Evolutionary conservation across 2,113 vertebrate species (phyloP).

Genomic region (Cercopithecus mona): DNA sequence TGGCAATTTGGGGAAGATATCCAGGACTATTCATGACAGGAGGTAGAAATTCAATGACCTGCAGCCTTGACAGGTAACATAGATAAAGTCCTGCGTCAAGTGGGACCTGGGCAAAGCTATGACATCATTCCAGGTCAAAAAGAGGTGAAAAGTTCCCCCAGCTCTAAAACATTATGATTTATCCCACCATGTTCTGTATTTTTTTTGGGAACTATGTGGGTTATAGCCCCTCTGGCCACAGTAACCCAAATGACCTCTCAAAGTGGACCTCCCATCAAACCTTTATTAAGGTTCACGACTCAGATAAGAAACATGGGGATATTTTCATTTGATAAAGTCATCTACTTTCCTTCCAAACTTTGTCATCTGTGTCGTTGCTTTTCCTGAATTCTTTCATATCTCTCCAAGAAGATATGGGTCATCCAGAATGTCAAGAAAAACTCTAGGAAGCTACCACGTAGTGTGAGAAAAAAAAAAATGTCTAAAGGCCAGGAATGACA

Average conservation of each 20-base stretch:
- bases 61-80: rapidly evolving
- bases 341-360: neutral
- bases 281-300: rapidly evolving
- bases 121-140: neutral
- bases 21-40: neutral
- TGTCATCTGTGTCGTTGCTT: neutral
- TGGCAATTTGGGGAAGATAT: too few species aligned
- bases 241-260: neutral
- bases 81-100: rapidly evolving
- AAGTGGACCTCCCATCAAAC: neutral
- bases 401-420: neutral
- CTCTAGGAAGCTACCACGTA: rapidly evolving
- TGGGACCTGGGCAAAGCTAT: neutral
- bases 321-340: neutral
- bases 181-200: rapidly evolving
- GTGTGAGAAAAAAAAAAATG: neutral
- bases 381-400: neutral
- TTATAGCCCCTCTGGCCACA: too few species aligned
- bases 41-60: neutral
- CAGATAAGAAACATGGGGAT: rapidly evolving
- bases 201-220: neutral
- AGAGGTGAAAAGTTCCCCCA: neutral
- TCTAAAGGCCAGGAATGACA: rapidly evolving
- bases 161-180: too few species aligned
- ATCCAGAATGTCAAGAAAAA: neutral